phyloP scores from a whole-genome alignment of 2,888 invertebrate species.

The Tinea trinotella region DNA sequence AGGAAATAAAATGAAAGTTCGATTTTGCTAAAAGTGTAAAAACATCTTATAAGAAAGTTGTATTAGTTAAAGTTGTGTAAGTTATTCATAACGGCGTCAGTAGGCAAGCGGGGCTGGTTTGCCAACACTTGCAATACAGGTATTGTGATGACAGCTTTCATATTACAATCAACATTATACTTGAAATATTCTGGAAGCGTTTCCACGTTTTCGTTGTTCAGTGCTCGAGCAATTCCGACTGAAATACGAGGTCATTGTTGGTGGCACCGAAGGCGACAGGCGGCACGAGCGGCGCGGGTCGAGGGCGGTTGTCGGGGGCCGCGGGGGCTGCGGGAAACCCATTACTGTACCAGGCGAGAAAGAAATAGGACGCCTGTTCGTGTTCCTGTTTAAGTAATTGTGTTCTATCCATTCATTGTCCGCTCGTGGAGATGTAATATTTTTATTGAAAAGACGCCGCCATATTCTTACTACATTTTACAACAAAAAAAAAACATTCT shows the following conservation, averaged over 20 bases:
- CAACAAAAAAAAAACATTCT: too few relatives aligned
- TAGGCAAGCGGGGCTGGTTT: background rate
- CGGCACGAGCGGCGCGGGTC: slow-evolving; percentile 29
- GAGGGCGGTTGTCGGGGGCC: slow-evolving; percentile 32
- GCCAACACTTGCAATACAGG: background rate
- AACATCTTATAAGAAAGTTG: too few relatives aligned
- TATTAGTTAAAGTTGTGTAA: too few relatives aligned
- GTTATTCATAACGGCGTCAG: background rate
- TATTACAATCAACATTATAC: slow-evolving; percentile 18
- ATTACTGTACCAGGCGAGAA: slow-evolving; percentile 63
- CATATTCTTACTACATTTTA: background rate
- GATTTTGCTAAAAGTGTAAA: too few relatives aligned
- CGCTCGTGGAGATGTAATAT: background rate
- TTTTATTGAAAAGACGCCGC: background rate
- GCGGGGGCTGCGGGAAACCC: slow-evolving; percentile 47
- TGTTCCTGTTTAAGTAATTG: slow-evolving; percentile 64
- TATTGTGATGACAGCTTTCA: slow-evolving; percentile 19
- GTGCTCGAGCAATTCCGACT: slow-evolving; percentile 68
- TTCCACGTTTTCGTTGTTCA: slow-evolving; percentile 62
- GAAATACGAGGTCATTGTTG: slow-evolving; percentile 72
- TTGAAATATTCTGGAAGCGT: slow-evolving; percentile 33
- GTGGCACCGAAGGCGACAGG: slow-evolving; percentile 60
- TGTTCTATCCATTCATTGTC: slow-evolving; percentile 53
- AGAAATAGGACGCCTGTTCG: slow-evolving; percentile 64
- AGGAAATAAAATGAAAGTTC: too few relatives aligned